Base-by-base conservation (phyloP, 2,888 invertebrate genomes). In the Andricus curvator region DNA sequence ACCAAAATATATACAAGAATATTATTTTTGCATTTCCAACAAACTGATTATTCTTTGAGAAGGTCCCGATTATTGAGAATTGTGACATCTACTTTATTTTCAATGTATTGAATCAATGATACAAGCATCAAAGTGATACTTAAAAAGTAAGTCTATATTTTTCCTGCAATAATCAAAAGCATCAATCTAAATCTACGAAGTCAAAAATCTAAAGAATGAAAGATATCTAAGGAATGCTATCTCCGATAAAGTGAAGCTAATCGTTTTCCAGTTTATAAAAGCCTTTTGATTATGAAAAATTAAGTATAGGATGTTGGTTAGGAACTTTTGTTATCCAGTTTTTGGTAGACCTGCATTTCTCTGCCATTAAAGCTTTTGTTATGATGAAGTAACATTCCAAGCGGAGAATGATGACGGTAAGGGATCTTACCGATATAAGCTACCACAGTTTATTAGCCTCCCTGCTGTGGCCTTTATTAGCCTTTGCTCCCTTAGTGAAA, bases 381-480 rank as follows among this genome's bases (percentile, higher is more conserved):
- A 56, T 56, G 74, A 74, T 51, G 56, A 74, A 74, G 74, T 74
- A 74, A 74, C 74, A 56, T 74, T 74, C 64, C 76, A 29, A 64
- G 77, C 37, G 77, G 20, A 64, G 64, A 65, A 62, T 44, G 80
- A 82, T 83, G 82, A 74, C 78, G 78, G 17, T 62, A 62, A 77
- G 77, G 76, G 80, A 80, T 78, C 78, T 20, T 62, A 51, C 56
- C 70, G 81, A 81, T 84, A 84, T 88, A 88, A 86, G 87, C 88
- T 79, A 64, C 82, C 85, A 78, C 85, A 87, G 90, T 90, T 90
- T 91, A 90, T 90, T 91, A 90, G 89, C 86, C 85, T 86, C 82
- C 91, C 87, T 82, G 88, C 88, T 86, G 91, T 81, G 90, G 84
- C 86, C 89, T 91, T 91, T 91, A 91, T 91, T 90, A 90, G 88